Conservation (phyloP, 2,888 invertebrate genomes). For the Drosophila sordidapex region DNA sequence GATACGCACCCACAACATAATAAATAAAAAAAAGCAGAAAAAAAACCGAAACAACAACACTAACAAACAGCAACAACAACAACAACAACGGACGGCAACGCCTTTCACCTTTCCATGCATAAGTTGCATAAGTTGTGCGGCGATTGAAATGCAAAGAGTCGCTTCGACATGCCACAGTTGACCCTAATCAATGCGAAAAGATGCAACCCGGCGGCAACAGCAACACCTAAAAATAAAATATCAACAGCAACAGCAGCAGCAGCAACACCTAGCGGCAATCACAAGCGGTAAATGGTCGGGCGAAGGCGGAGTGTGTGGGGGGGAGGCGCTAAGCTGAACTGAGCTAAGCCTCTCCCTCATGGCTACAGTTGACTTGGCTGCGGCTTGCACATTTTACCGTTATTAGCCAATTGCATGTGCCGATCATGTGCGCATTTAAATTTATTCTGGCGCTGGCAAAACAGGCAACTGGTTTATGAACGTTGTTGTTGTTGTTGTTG, state of each 20-base stretch:
- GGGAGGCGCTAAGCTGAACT: background rate
- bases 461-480: conserved; percentile 56
- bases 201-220: conserved; percentile 48
- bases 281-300: conserved; percentile 2
- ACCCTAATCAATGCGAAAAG: conserved; percentile 65
- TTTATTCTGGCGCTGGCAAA: conserved; percentile 67
- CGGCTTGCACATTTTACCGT: conserved; percentile 64
- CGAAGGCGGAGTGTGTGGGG: background rate
- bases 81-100: conserved; percentile 38
- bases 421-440: conserved; percentile 67
- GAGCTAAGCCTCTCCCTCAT: conserved; percentile 42
- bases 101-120: conserved; percentile 69
- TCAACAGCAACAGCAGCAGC: conserved; percentile 24
- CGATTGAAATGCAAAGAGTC: conserved; percentile 62
- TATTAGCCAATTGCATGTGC: conserved; percentile 70
- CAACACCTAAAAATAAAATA: conserved; percentile 4
- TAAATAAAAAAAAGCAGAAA: background rate
- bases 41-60: conserved; percentile 20
- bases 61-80: conserved; percentile 3
- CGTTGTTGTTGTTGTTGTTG: conserved; percentile 4
- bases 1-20: conserved; percentile 51
- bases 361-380: conserved; percentile 15
- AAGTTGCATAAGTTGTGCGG: conserved; percentile 61
- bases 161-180: conserved; percentile 52
- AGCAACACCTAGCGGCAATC: conserved; percentile 21